Base-by-base conservation (phyloP, 2,888 invertebrate genomes). In the Thera obeliscata region DNA sequence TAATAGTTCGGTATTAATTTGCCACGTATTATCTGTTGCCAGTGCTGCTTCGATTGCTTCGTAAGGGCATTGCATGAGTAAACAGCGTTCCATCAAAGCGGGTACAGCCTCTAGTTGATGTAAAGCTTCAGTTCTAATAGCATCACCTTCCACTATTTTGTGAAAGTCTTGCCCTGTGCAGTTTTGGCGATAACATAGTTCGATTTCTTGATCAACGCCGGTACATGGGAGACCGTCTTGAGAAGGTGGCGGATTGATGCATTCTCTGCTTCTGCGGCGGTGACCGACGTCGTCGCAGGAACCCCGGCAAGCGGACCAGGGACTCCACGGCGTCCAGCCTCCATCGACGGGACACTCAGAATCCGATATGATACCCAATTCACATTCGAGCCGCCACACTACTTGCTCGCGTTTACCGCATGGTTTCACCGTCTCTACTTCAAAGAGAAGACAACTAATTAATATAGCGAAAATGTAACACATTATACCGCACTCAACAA, bases 291-390 rank as follows among this genome's bases (percentile, higher is more conserved):
- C 87, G 46, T 94, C 94, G 73, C 94, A 94, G n/a, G 83, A 74
- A 6, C 94, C 94, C 9, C 77, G 82, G 70, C 94, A 94, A 0
- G 76, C 59, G 0, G 89, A 87, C 94, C 94, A 94, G 0, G 86
- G 66, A 6, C 83, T 81, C 94, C 94, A 94, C 1, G 88, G 71
- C 0, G 90, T 84, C 94, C 94, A 94, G 11, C 90, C 89, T 11
- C 94, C 94, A 62, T 94, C 93, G 3, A 91, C 80, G 0, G 94
- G 94, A 66, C 91, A 94, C 1, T 90, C 88, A 1, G 81, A 65
- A 67, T 92, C 92, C 3, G 79, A 67, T 50, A 88, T 84, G 2
- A 91, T 78, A 2, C 91, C 92, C 50, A 93, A 72, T 55, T 90
- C 89, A 76, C 94, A 94, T 81, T 93, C 91, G 3, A 91, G 74